Percentiles rank a stretch among this genome's conserved stretches.
Evolutionary conservation across 2,888 invertebrate genomes (phyloP).

Genomic region (Dione juno): DNA sequence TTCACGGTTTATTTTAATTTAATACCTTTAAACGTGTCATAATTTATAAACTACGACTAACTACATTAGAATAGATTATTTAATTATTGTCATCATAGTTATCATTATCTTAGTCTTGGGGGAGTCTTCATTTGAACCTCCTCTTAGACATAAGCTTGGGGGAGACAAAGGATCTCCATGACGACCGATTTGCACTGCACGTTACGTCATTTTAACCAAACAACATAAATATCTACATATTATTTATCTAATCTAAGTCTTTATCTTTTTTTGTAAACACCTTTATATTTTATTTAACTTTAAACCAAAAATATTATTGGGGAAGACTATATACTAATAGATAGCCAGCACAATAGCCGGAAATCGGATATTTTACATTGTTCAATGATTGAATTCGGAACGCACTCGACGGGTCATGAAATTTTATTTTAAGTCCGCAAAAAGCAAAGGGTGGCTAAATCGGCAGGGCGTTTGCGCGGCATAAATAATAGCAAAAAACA

Average conservation of each 20-base stretch:
- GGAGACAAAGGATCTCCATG: too few relatives aligned
- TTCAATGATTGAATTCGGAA: conserved; percentile 61
- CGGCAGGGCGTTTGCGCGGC: conserved; percentile 67
- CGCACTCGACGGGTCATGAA: conserved; percentile 74
- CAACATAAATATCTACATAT: too few relatives aligned
- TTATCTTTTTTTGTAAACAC: too few relatives aligned
- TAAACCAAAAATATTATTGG: conserved; percentile 28
- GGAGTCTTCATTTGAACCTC: too few relatives aligned
- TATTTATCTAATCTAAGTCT: too few relatives aligned
- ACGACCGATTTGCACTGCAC: too few relatives aligned
- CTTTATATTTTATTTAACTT: not conserved
- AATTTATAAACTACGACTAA: not conserved
- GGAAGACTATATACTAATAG: conserved; percentile 41
- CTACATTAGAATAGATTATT: not conserved
- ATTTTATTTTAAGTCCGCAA: conserved; percentile 77
- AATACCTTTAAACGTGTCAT: not conserved
- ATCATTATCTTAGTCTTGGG: too few relatives aligned
- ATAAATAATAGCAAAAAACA: conserved; percentile 81
- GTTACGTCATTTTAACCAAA: too few relatives aligned
- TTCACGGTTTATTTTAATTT: conserved; percentile 44
- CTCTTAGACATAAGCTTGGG: too few relatives aligned
- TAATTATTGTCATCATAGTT: not conserved
- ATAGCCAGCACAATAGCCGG: conserved; percentile 59
- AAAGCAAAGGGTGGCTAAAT: conserved; percentile 67
- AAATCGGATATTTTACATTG: conserved; percentile 77